A percentile compares a stretch with the other conserved stretches of the same genome.
phyloP scores from a whole-genome alignment of 2,113 vertebrate species.

The Ictidomys tridecemlineatus region DNA sequence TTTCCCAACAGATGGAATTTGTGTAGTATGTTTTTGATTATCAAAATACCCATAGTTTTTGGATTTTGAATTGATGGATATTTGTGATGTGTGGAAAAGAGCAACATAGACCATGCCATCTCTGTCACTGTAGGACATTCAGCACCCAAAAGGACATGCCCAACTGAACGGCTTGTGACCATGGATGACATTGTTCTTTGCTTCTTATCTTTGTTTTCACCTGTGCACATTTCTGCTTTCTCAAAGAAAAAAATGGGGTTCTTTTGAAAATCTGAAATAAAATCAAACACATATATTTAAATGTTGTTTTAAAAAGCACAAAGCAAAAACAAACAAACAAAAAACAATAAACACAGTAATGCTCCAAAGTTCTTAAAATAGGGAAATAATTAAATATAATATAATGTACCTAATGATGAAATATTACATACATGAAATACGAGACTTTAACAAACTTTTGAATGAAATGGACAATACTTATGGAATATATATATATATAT shows the following conservation, averaged over 20 bases:
- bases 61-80: not conserved
- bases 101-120: too few relatives aligned
- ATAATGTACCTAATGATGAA: not conserved
- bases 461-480: not conserved
- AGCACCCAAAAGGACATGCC: too few relatives aligned
- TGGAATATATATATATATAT: not conserved
- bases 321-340: too few relatives aligned
- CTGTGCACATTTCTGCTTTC: too few relatives aligned
- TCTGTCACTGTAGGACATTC: too few relatives aligned
- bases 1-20: not conserved
- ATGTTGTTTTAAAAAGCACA: not conserved
- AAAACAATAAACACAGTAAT: too few relatives aligned
- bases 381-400: not conserved
- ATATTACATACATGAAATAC: not conserved
- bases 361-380: not conserved
- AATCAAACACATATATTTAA: not conserved
- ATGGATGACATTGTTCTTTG: too few relatives aligned
- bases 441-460: not conserved
- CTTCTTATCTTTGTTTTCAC: too few relatives aligned
- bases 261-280: not conserved
- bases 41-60: not conserved
- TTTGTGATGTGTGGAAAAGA: not conserved
- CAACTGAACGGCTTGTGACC: too few relatives aligned
- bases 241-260: too few relatives aligned
- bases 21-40: not conserved